Evolutionary conservation across 2,113 vertebrate species (phyloP).

Genomic region (Lutjanus erythropterus): DNA sequence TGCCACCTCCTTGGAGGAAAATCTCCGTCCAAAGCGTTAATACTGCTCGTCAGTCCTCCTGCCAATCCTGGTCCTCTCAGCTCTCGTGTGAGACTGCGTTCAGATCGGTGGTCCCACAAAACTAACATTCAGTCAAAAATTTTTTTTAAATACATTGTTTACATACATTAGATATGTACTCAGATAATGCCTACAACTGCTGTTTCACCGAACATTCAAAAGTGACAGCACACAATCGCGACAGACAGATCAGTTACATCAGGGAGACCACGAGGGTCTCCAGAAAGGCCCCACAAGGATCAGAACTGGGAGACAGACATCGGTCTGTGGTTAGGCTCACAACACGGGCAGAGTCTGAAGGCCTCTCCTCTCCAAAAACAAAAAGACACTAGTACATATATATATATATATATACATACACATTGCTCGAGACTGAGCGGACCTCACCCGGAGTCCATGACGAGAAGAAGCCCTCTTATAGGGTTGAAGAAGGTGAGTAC

Average conservation of each 20-base stretch:
- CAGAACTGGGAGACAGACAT: constrained; percentile 44
- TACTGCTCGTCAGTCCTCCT: constrained; percentile 29
- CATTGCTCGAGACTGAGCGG: constrained; percentile 31
- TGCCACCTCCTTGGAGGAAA: constrained; percentile 34
- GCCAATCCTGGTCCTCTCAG: constrained; percentile 39
- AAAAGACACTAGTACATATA: constrained; percentile 40
- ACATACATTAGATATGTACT: constrained; percentile 60
- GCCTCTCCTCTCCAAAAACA: constrained; percentile 45
- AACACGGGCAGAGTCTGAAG: constrained; percentile 43
- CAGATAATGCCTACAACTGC: constrained; percentile 33
- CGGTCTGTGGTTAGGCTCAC: constrained; percentile 31
- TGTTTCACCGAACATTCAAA: constrained; percentile 68
- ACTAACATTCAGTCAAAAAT: constrained; percentile 70
- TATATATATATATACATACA: constrained; percentile 36
- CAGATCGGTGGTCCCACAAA: constrained; percentile 65
- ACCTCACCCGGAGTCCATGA: constrained; percentile 47
- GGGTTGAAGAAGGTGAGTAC: constrained; percentile 44
- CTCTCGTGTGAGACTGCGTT: constrained; percentile 35
- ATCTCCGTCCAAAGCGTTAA: constrained; percentile 56
- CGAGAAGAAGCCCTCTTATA: constrained; percentile 51
- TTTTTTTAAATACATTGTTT: constrained; percentile 48
- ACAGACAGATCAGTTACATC: constrained; percentile 36
- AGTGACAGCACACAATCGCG: constrained; percentile 43
- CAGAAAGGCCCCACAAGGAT: constrained; percentile 39
- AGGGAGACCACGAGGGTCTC: constrained; percentile 35